Percentiles rank a stretch among this genome's conserved stretches.
Conservation (phyloP, 2,888 invertebrate genomes). For the Dione vanillae region DNA sequence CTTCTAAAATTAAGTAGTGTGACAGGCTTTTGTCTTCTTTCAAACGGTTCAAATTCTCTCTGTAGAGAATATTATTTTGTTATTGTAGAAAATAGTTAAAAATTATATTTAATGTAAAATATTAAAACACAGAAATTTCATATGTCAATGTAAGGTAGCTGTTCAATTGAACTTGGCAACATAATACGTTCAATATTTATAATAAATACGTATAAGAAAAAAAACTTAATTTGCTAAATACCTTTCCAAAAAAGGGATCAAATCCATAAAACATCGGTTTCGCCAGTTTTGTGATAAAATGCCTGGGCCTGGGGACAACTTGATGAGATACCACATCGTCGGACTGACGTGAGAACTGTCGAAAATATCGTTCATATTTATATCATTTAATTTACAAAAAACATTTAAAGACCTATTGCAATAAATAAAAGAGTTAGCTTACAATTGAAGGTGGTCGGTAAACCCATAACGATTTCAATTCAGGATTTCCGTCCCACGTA, state of each 20-base stretch:
- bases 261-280: conserved; percentile 61
- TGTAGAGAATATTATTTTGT: conserved; percentile 42
- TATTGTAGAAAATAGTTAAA: too few species aligned
- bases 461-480: conserved; percentile 54
- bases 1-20: conserved; percentile 66
- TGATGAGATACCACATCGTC: conserved; percentile 40
- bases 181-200: too few species aligned
- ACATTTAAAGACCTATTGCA: background rate
- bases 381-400: background rate
- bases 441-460: conserved; percentile 52
- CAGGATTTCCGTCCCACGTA: conserved; percentile 48
- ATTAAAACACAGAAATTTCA: too few species aligned
- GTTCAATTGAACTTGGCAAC: too few species aligned
- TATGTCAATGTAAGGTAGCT: too few species aligned
- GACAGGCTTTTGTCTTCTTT: conserved; percentile 64
- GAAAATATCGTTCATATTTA: background rate
- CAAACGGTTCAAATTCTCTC: conserved; percentile 69
- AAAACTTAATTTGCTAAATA: conserved; percentile 40
- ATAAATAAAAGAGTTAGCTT: conserved; percentile 40
- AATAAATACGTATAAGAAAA: too few species aligned
- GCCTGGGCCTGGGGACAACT: conserved; percentile 50
- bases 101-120: too few species aligned
- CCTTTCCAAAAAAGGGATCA: conserved; percentile 67
- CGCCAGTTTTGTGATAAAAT: conserved; percentile 60
- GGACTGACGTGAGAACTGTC: conserved; percentile 45